Conservation (phyloP, 2,797 vertebrate species). For the Enteromius argenteus region DNA sequence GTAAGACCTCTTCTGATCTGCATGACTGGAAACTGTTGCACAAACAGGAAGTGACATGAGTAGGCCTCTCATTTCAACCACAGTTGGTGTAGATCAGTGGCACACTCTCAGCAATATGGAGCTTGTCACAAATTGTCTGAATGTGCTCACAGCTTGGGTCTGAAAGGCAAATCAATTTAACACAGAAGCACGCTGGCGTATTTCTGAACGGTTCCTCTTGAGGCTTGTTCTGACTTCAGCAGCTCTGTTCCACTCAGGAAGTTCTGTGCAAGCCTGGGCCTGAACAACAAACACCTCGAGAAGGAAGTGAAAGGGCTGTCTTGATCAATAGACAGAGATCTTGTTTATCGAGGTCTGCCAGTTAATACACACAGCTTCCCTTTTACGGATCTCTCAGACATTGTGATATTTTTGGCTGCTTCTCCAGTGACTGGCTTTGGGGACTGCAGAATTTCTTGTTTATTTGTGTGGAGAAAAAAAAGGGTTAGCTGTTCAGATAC, state of each 20-base stretch:
- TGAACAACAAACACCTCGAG: neutral
- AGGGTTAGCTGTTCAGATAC: neutral
- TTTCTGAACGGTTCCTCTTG: neutral
- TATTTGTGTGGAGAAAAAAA: constrained; percentile 1
- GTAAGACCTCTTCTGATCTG: neutral
- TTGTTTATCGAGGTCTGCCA: constrained; percentile 45
- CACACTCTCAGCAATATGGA: neutral
- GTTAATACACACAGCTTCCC: constrained; percentile 43
- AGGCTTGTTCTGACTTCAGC: neutral
- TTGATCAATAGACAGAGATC: constrained; percentile 52
- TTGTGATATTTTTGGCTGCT: constrained; percentile 9
- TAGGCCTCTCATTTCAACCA: constrained; percentile 7
- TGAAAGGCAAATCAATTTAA: neutral
- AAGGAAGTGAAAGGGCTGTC: constrained; percentile 44
- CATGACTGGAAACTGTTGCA: constrained; percentile 41
- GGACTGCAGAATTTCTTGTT: constrained; percentile 5
- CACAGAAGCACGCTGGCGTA: neutral
- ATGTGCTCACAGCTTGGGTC: neutral
- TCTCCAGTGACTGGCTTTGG: neutral
- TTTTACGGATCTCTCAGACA: constrained; percentile 24
- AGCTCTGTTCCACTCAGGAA: neutral
- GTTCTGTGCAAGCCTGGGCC: neutral
- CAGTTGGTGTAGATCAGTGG: neutral
- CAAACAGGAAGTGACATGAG: constrained; percentile 51
- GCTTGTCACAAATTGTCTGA: neutral